These are phyloP conservation scores for Sphaeridia pumilis DNA, from an alignment of 2,888 invertebrate genomes.

Conservation along the genomic window DNA sequence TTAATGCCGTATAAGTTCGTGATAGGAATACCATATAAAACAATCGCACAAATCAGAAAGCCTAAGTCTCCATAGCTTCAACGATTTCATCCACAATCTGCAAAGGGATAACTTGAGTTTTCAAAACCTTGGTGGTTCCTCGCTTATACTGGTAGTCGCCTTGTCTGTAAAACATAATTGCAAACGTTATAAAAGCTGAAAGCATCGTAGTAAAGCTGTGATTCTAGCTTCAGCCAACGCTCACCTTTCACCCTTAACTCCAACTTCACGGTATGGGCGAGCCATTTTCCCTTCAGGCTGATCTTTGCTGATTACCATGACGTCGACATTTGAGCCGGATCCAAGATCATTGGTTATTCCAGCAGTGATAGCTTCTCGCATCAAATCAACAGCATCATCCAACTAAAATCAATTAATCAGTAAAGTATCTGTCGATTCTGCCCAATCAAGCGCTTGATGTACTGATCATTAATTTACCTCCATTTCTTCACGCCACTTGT, in stretches of 20 bases:
- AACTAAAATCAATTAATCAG: conserved; percentile 45
- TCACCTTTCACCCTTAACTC: conserved; percentile 56
- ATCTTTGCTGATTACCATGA: conserved; percentile 79
- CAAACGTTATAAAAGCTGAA: conserved; percentile 14
- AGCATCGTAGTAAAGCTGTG: too few relatives aligned
- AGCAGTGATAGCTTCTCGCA: conserved; percentile 86
- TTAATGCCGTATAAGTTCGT: too few relatives aligned
- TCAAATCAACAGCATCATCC: conserved; percentile 77
- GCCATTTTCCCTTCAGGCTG: conserved; percentile 57
- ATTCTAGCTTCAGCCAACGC: too few relatives aligned
- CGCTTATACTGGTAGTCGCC: conserved; percentile 60
- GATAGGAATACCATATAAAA: too few relatives aligned
- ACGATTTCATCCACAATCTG: conserved; percentile 48
- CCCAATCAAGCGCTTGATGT: too few relatives aligned
- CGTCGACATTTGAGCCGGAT: conserved; percentile 88
- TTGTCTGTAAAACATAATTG: conserved; percentile 51
- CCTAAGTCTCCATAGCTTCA: conserved; percentile 46
- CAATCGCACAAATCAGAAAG: too few relatives aligned
- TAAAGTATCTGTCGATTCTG: neutral
- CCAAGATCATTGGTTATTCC: conserved; percentile 98
- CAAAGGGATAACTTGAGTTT: conserved; percentile 44
- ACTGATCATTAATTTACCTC: conserved; percentile 43
- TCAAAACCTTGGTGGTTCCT: conserved; percentile 66
- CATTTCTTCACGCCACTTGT: conserved; percentile 72
- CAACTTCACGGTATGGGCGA: conserved; percentile 77